Evolutionary conservation across 2,888 invertebrate genomes (phyloP).

Genomic region (Coleophora flavipennella): DNA sequence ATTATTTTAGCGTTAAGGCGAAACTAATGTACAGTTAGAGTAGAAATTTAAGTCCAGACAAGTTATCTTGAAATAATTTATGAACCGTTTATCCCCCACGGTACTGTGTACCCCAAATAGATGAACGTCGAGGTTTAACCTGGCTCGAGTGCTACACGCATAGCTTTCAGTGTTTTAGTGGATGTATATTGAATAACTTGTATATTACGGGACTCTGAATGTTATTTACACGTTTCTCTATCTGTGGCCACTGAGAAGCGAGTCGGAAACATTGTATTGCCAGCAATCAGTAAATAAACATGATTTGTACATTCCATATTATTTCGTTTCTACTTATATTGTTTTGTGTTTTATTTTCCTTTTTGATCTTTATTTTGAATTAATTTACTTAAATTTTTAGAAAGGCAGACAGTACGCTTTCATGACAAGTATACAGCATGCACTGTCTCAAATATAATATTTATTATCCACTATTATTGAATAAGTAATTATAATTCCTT

Average conservation of each 20-base stretch:
- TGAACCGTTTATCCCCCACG: slow-evolving; percentile 53
- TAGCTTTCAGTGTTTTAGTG: slow-evolving; percentile 64
- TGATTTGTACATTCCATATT: slow-evolving; percentile 88
- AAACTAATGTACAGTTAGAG: slow-evolving; percentile 75
- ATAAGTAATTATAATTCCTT: slow-evolving; percentile 28
- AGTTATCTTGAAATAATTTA: slow-evolving; percentile 65
- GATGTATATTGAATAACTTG: slow-evolving; percentile 42
- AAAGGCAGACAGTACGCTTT: slow-evolving; percentile 45
- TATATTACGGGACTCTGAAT: slow-evolving; percentile 27
- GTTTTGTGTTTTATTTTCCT: slow-evolving; percentile 68
- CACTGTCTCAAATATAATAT: slow-evolving; percentile 46
- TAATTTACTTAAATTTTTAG: slow-evolving; percentile 26
- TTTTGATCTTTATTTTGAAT: slow-evolving; percentile 38
- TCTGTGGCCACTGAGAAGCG: slow-evolving; percentile 42
- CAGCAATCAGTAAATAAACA: slow-evolving; percentile 79
- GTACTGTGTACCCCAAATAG: slow-evolving; percentile 59
- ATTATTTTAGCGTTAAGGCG: slow-evolving; percentile 74
- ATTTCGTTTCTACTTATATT: slow-evolving; percentile 75
- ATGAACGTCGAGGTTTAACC: slow-evolving; percentile 52
- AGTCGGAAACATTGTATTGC: slow-evolving; percentile 69
- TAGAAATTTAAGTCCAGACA: slow-evolving; percentile 72
- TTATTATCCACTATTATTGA: slow-evolving; percentile 20
- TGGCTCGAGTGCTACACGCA: slow-evolving; percentile 54
- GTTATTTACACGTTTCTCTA: slow-evolving; percentile 31
- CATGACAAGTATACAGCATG: slow-evolving; percentile 40